These are phyloP conservation scores for Cyclophora punctaria DNA, from an alignment of 2,888 invertebrate genomes.

Conservation along the genomic window DNA sequence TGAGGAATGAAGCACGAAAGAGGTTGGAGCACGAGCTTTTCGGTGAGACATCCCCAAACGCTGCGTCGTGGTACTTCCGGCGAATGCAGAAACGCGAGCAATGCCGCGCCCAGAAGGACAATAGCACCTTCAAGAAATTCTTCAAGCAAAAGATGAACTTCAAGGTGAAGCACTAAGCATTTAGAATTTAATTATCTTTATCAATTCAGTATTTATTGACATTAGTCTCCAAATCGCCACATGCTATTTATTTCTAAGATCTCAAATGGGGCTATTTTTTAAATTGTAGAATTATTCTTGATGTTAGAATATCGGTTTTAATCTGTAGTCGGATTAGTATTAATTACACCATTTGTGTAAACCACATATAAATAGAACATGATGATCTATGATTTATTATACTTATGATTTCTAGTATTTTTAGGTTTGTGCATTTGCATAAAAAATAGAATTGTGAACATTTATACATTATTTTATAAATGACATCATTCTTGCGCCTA, in stretches of 20 bases:
- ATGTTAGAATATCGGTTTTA: too few relatives aligned
- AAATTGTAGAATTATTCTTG: too few relatives aligned
- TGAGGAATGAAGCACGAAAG: conserved; percentile 53
- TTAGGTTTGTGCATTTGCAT: conserved; percentile 4
- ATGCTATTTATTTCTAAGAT: conserved; percentile 2
- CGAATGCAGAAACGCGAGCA: conserved; percentile 65
- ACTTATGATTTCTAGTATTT: background rate
- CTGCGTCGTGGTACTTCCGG: conserved; percentile 64
- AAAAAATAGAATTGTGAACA: background rate
- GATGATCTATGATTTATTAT: background rate
- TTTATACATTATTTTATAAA: background rate
- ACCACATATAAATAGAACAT: background rate
- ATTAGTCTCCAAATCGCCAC: conserved; percentile 1
- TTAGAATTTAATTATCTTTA: conserved; percentile 1
- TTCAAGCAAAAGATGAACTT: conserved; percentile 53
- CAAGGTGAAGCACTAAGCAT: conserved; percentile 48
- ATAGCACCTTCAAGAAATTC: conserved; percentile 46
- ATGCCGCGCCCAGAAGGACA: conserved; percentile 54
- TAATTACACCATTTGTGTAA: background rate
- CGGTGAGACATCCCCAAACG: conserved; percentile 44
- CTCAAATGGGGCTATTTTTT: too few relatives aligned
- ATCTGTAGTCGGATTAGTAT: background rate
- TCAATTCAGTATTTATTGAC: conserved; percentile 7
- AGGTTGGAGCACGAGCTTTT: conserved; percentile 52
- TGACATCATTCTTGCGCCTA: conserved; percentile 10